Conservation (phyloP, 2,797 vertebrate species). For the Propithecus perrieri region DNA sequence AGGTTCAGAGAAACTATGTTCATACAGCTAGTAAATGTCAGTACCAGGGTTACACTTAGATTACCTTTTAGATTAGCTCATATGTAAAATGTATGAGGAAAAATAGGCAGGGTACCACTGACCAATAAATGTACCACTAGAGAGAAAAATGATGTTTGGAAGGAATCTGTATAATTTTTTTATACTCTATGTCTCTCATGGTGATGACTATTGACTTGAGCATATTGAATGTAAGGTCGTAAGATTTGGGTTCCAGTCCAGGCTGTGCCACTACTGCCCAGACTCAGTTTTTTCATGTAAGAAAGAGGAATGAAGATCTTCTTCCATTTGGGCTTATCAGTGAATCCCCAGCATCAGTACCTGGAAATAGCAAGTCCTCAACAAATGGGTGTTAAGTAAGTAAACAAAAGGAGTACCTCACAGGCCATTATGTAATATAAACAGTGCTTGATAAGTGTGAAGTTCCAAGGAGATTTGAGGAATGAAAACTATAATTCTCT, state of each 20-base stretch:
- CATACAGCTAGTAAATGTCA: neutral
- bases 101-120: neutral
- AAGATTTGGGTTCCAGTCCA: neutral
- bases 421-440: neutral
- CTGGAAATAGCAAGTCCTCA: neutral
- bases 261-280: neutral
- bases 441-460: neutral
- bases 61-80: neutral
- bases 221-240: neutral
- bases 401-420: neutral
- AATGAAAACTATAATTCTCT: neutral
- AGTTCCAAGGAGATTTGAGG: neutral
- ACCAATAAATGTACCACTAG: neutral
- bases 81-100: neutral
- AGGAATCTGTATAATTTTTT: neutral
- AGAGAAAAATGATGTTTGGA: neutral
- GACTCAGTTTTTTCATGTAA: neutral
- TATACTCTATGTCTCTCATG: neutral
- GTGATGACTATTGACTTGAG: neutral
- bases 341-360: neutral
- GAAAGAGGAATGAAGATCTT: neutral
- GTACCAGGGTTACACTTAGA: neutral
- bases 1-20: slow-evolving; percentile 22
- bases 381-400: slow-evolving; percentile 14
- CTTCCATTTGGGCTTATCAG: neutral